Conservation (phyloP, 2,113 vertebrate genomes). For the Tylochromis polylepis region DNA sequence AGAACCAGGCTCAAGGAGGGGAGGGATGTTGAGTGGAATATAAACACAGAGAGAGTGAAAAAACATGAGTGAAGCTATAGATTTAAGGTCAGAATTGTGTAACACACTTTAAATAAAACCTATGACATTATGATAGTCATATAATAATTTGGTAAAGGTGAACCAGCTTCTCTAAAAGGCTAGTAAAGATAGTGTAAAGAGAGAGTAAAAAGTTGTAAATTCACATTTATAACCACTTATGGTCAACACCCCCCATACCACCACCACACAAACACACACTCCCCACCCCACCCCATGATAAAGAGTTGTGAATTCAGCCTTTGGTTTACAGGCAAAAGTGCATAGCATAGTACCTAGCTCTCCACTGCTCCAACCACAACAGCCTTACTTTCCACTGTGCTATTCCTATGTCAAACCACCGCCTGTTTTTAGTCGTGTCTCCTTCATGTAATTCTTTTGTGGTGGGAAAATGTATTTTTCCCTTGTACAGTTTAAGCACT, state of each 20-base stretch:
- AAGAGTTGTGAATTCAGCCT: constrained; percentile 24
- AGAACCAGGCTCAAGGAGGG: neutral
- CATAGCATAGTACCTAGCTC: neutral
- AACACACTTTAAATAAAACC: neutral
- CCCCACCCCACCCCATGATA: neutral
- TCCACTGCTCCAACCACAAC: constrained; percentile 27
- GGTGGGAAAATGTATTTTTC: constrained; percentile 55
- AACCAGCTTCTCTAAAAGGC: neutral
- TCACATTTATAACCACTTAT: neutral
- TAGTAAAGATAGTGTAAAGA: neutral
- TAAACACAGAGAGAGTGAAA: neutral
- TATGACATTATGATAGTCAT: neutral
- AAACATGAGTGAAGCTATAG: neutral
- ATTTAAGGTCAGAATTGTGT: neutral
- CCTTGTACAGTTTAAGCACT: constrained; percentile 16
- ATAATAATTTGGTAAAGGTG: neutral
- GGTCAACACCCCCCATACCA: neutral
- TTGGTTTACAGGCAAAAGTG: constrained; percentile 33
- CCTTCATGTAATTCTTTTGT: constrained; percentile 54
- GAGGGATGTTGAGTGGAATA: neutral
- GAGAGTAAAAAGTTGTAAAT: neutral
- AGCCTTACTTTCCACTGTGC: constrained; percentile 46
- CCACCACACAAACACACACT: neutral
- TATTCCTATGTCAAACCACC: constrained; percentile 56
- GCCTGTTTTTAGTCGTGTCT: constrained; percentile 50